Evolutionary conservation across 2,113 vertebrate species (phyloP), one percentile per base, ranked within the genome.

Genomic region (Callipepla squamata): DNA sequence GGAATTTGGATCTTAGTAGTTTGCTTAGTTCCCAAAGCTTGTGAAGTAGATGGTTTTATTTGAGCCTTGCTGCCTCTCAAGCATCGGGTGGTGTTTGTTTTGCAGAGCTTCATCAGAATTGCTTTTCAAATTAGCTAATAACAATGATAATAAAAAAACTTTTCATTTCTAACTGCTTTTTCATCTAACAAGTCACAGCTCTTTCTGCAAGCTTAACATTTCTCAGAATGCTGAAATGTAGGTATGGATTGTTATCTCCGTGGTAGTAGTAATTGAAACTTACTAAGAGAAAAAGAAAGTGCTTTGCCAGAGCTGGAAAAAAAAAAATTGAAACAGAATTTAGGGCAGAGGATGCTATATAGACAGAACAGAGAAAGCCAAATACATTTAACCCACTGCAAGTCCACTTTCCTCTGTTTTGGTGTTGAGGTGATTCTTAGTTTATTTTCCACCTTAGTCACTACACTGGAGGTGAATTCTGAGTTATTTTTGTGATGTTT

Each of bases 161-260:
- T 87, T 61, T 84, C 26, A 79, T 53, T 89, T 89, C 36, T 72
- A 92, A 73, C 88, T 58, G 28, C 57, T 44, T 57, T 86, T 90
- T 86, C 20, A 63, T 81, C 69, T 86, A 62, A 84, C 62, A 81
- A 79, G 44, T 28, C 57, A 75, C 65, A 83, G 51, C 26, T 40
- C 19, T 90, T 88, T 84, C 44, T 22, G 53, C 34, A 58, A 80
- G 32, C 57, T 32, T 72, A 80, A 44, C n/a, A 18, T 44, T 86
- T 67, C 80, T 90, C 44, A 53, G 45, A 75, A 6, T 42, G 85
- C 28, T 10, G 7, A 89, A 86, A 47, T 57, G 8, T 68, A 61
- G 13, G 8, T 62, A 38, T 72, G 23, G 34, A 66, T 75, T 81
- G 61, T 68, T 63, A 61, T 53, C 36, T 28, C 4, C 1, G 12